A percentile compares a stretch with the other conserved stretches of the same genome.
Evolutionary conservation across 37 sponge, comb jelly and placozoan genomes (phyloP).

Genomic region (Crambe crambe): DNA sequence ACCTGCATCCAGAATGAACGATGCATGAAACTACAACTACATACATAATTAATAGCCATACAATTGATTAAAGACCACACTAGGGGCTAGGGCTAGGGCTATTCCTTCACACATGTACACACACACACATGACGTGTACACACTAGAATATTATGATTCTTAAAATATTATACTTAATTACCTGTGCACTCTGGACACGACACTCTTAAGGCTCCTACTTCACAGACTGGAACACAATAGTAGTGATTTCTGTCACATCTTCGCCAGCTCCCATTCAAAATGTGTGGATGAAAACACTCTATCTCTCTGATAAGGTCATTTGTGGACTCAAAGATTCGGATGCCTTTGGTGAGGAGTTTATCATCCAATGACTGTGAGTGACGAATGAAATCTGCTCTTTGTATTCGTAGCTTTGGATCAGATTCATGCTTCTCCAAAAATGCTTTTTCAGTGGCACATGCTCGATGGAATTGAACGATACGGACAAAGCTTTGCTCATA

Average conservation of each 20-base stretch:
- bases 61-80: no score
- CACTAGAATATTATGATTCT: no score
- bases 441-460: not conserved
- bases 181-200: constrained; percentile 2
- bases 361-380: constrained; percentile 1
- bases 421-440: not conserved
- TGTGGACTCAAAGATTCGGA: not conserved
- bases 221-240: constrained; percentile 52
- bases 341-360: not conserved
- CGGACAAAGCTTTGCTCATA: not conserved
- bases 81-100: no score
- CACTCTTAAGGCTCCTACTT: not conserved
- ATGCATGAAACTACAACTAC: no score
- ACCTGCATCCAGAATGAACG: no score
- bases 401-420: not conserved
- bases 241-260: constrained; percentile 81
- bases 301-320: not conserved
- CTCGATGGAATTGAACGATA: no score
- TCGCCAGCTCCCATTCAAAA: constrained; percentile 74
- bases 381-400: not conserved
- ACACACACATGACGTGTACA: no score
- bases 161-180: no score
- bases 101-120: no score
- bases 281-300: not conserved
- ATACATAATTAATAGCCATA: no score